Conservation (phyloP, 1,140 invertebrate species). For the Dreissena rostriformis region DNA sequence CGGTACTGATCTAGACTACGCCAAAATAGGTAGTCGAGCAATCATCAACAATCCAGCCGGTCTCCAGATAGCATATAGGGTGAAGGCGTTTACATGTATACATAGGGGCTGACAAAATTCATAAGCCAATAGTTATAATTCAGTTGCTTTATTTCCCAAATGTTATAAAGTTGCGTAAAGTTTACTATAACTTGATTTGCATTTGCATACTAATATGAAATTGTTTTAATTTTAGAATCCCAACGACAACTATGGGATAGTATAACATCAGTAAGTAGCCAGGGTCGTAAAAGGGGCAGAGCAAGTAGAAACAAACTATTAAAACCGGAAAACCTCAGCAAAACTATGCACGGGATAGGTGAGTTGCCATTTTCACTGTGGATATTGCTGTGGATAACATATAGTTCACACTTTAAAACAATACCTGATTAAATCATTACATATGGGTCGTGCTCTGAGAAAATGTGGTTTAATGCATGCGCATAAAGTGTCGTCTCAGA, state of each 20-base stretch:
- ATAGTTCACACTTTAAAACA: background rate
- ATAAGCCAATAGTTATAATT: background rate
- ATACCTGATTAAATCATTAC: background rate
- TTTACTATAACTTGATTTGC: background rate
- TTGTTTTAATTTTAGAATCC: constrained; percentile 63
- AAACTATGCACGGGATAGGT: constrained; percentile 90
- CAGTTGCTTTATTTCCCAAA: too few relatives aligned
- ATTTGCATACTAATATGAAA: constrained; percentile 1
- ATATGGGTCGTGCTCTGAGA: too few relatives aligned
- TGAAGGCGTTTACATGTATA: too few relatives aligned
- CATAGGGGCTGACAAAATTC: too few relatives aligned
- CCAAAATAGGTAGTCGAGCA: too few relatives aligned
- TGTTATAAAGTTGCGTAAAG: too few relatives aligned
- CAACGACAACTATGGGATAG: constrained; percentile 95
- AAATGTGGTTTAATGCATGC: too few relatives aligned
- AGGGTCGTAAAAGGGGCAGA: constrained; percentile 96
- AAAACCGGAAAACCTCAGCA: constrained; percentile 92
- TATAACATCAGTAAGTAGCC: constrained; percentile 96
- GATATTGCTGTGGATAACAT: background rate
- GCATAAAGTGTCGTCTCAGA: too few relatives aligned
- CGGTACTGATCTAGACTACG: too few relatives aligned
- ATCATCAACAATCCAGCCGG: too few relatives aligned
- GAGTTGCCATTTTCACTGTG: background rate
- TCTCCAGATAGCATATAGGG: too few relatives aligned
- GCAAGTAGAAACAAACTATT: constrained; percentile 90